Evolutionary conservation across 2,113 vertebrate species (phyloP).

Genomic region (Heptranchias perlo): DNA sequence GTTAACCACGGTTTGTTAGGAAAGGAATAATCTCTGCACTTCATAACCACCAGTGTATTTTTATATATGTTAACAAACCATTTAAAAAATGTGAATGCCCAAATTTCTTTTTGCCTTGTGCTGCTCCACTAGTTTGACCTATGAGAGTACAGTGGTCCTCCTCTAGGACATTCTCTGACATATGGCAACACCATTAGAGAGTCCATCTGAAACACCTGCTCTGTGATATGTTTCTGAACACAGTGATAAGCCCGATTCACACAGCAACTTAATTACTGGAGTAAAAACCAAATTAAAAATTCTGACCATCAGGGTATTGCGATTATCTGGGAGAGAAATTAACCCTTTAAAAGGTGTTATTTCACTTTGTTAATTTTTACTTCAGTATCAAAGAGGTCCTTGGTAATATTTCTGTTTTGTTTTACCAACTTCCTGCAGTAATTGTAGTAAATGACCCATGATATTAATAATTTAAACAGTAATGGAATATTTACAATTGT

Average conservation of each 20-base stretch:
- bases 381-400: too few relatives aligned
- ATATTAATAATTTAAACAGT: neutral
- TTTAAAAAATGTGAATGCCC: neutral
- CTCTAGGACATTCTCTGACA: neutral
- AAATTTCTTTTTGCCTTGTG: neutral
- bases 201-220: neutral
- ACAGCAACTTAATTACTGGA: neutral
- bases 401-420: neutral
- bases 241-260: neutral
- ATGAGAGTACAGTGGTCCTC: neutral
- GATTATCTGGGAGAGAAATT: neutral
- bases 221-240: neutral
- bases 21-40: neutral
- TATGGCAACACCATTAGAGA: neutral
- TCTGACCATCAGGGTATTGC: neutral
- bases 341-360: neutral
- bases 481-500: neutral
- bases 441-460: neutral
- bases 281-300: neutral
- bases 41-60: neutral
- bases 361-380: neutral
- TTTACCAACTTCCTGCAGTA: neutral
- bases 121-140: neutral
- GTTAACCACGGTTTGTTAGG: neutral
- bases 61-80: neutral